Percentiles rank a stretch among this genome's conserved stretches.
Evolutionary conservation across 1,140 invertebrate species (phyloP).

Genomic region (Drosophila asahinai): DNA sequence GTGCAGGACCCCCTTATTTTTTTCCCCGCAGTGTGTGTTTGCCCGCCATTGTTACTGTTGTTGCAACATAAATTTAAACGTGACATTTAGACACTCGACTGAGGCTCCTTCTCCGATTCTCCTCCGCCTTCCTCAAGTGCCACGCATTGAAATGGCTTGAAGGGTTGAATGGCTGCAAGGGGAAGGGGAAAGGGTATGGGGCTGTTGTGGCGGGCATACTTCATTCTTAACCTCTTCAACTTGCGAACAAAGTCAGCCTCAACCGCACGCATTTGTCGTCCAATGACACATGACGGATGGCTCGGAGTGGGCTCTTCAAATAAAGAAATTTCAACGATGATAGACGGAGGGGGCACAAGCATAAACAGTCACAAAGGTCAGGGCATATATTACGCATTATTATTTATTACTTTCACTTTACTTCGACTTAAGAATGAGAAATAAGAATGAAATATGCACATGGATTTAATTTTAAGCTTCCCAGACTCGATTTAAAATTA

Average conservation of each 20-base stretch:
- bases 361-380: background rate
- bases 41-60: constrained; percentile 57
- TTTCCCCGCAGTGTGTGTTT: background rate
- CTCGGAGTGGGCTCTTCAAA: constrained; percentile 20
- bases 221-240: constrained; percentile 56
- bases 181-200: background rate
- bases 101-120: constrained; percentile 14
- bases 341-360: background rate
- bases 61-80: constrained; percentile 68
- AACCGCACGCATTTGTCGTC: constrained; percentile 44
- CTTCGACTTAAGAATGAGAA: too few species aligned
- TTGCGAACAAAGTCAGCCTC: constrained; percentile 41
- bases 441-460: too few species aligned
- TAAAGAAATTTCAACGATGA: constrained; percentile 34
- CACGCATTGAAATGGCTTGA: constrained; percentile 49
- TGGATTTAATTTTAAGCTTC: background rate
- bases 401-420: background rate
- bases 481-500: background rate
- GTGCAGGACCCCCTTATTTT: background rate
- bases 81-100: constrained; percentile 69
- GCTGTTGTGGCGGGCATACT: constrained; percentile 8
- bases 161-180: constrained; percentile 22
- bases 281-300: constrained; percentile 51
- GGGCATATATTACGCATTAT: background rate
- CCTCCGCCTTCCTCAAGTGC: constrained; percentile 34